These are phyloP conservation scores for Ormyrus rosae DNA, from an alignment of 2,888 invertebrate species.

Conservation along the genomic window DNA sequence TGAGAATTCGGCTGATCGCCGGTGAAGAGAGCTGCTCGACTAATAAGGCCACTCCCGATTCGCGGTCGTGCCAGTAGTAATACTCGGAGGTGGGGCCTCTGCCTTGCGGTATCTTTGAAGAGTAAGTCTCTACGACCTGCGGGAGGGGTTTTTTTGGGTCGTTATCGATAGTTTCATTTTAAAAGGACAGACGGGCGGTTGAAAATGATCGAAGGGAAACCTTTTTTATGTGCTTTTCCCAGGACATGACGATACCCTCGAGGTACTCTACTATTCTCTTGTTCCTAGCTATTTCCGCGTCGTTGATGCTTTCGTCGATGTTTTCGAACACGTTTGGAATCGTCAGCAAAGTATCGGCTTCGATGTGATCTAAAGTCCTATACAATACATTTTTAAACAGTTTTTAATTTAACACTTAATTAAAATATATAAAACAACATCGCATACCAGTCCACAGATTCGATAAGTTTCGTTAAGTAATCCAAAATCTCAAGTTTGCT, in stretches of 20 bases:
- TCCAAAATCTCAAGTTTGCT: slow-evolving; percentile 65
- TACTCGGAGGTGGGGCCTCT: slow-evolving; percentile 91
- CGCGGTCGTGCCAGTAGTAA: slow-evolving; percentile 90
- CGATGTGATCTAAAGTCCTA: slow-evolving; percentile 86
- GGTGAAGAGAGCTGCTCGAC: slow-evolving; percentile 89
- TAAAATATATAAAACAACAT: neutral
- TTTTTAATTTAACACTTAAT: neutral
- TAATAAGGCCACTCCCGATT: slow-evolving; percentile 85
- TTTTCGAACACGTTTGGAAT: slow-evolving; percentile 80
- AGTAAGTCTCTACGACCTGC: slow-evolving; percentile 65
- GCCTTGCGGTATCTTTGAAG: slow-evolving; percentile 79
- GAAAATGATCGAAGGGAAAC: slow-evolving; percentile 64
- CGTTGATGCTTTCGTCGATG: slow-evolving; percentile 71
- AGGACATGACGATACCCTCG: slow-evolving; percentile 81
- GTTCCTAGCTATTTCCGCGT: slow-evolving; percentile 76
- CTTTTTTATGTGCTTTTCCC: slow-evolving; percentile 82
- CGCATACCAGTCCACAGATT: slow-evolving; percentile 67
- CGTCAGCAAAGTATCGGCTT: slow-evolving; percentile 83
- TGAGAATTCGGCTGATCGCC: slow-evolving; percentile 80
- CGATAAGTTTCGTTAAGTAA: slow-evolving; percentile 67
- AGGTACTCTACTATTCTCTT: slow-evolving; percentile 78
- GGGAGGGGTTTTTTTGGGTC: neutral
- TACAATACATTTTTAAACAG: neutral
- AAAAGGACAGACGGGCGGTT: too few species aligned
- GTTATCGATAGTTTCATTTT: too few species aligned